These are phyloP conservation scores for Microcebus murinus DNA, from an alignment of 2,113 vertebrate species.

Conservation along the genomic window DNA sequence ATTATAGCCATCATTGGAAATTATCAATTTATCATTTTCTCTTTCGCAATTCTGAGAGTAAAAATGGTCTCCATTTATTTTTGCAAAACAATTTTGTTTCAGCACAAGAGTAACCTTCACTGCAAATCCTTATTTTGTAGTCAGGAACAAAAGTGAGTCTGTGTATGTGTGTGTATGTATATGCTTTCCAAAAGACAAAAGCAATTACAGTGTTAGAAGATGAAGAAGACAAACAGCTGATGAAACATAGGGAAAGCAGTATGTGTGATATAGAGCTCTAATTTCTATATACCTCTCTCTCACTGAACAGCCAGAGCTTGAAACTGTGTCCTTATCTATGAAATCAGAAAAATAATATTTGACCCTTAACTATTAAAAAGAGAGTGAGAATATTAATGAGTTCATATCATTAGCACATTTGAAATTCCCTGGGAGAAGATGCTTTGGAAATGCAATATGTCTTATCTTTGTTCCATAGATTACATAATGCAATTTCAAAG, in stretches of 20 bases:
- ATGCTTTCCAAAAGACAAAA: neutral
- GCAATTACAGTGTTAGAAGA: neutral
- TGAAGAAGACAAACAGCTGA: neutral
- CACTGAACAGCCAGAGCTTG: neutral
- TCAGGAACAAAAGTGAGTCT: neutral
- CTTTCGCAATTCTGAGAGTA: neutral
- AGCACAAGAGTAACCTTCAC: neutral
- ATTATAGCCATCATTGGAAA: neutral
- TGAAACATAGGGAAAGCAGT: neutral
- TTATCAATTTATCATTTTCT: neutral
- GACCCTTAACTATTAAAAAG: neutral
- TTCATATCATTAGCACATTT: conserved; percentile 9
- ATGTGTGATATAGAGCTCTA: neutral
- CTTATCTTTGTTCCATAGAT: conserved; percentile 17
- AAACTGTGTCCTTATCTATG: neutral
- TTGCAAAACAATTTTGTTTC: neutral
- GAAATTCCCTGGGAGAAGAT: neutral
- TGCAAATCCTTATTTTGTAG: neutral
- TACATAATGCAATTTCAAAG: conserved; percentile 35
- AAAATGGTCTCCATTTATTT: neutral
- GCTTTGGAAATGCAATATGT: neutral
- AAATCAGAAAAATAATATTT: neutral
- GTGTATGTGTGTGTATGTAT: neutral
- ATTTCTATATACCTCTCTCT: neutral
- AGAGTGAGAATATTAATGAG: neutral